phyloP scores from a whole-genome alignment of 1,140 invertebrate genomes.

The Linepithema humile region DNA sequence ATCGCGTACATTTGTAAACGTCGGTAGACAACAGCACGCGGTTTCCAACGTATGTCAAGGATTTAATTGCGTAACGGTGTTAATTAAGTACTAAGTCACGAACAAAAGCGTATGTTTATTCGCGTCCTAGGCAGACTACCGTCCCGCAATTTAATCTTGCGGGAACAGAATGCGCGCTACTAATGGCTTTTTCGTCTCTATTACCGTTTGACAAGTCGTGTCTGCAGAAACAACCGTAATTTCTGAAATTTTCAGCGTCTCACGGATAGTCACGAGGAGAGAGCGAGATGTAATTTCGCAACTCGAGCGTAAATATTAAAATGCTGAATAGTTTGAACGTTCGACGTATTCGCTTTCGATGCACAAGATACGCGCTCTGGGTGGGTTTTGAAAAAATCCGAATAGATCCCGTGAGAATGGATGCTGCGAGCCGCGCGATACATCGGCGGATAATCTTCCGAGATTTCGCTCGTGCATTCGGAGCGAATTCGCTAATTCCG shows the following conservation, averaged over 20 bases:
- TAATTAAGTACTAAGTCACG: slow-evolving; percentile 42
- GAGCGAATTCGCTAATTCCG: slow-evolving; percentile 60
- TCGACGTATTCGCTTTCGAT: no score
- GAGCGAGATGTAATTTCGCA: background rate
- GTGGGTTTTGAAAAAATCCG: no score
- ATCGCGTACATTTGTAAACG: slow-evolving; percentile 44
- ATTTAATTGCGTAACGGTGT: slow-evolving; percentile 50
- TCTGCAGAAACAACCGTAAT: no score
- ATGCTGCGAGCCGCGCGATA: background rate
- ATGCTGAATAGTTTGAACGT: background rate
- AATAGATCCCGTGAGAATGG: background rate
- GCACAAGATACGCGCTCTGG: no score
- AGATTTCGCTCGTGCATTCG: slow-evolving; percentile 53
- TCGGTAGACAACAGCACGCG: slow-evolving; percentile 11
- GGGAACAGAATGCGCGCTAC: background rate
- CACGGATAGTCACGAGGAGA: background rate
- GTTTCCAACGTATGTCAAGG: slow-evolving; percentile 57
- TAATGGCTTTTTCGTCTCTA: background rate
- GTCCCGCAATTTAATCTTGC: slow-evolving; percentile 38
- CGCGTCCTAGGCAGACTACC: background rate
- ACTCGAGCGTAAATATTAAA: background rate
- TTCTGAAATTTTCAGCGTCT: slow-evolving; percentile 4
- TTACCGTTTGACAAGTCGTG: slow-evolving; percentile 11
- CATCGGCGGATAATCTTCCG: background rate
- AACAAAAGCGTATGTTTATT: slow-evolving; percentile 39